A percentile compares a stretch with the other conserved stretches of the same genome.
phyloP scores from a whole-genome alignment of 2,113 vertebrate genomes.

The Pyxicephalus adspersus region DNA sequence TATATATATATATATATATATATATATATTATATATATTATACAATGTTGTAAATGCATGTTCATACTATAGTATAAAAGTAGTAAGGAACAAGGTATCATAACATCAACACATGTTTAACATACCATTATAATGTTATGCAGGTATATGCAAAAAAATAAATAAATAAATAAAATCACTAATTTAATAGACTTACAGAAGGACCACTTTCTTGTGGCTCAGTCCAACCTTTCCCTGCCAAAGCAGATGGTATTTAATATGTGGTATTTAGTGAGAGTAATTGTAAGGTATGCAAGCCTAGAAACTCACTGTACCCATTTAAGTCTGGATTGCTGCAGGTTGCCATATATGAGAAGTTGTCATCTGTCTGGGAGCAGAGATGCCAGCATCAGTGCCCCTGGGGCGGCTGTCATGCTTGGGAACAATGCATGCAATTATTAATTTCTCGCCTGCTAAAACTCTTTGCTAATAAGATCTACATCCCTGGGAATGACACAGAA shows the following conservation, averaged over 20 bases:
- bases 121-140: background rate
- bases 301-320: slow-evolving; percentile 40
- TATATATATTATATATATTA: no score
- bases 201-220: slow-evolving; percentile 10
- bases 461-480: slow-evolving; percentile 54
- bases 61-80: no score
- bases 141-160: slow-evolving; percentile 23
- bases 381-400: slow-evolving; percentile 48
- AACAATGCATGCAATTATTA: slow-evolving; percentile 57
- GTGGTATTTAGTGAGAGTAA: slow-evolving; percentile 52
- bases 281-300: slow-evolving; percentile 50
- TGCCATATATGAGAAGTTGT: slow-evolving; percentile 50
- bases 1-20: no score
- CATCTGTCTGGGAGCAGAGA: slow-evolving; percentile 23
- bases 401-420: slow-evolving; percentile 43
- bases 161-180: no score
- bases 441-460: slow-evolving; percentile 53
- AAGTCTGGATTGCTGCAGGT: slow-evolving; percentile 54
- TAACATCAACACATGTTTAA: no score
- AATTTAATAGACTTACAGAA: slow-evolving; percentile 24
- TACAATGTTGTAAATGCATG: no score
- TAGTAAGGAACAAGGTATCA: no score
- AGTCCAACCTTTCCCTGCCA: slow-evolving; percentile 19
- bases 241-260: slow-evolving; percentile 51
- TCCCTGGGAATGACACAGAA: slow-evolving; percentile 46